These are phyloP conservation scores for Chrysolina americana DNA, from an alignment of 2,888 invertebrate species.

Conservation along the genomic window DNA sequence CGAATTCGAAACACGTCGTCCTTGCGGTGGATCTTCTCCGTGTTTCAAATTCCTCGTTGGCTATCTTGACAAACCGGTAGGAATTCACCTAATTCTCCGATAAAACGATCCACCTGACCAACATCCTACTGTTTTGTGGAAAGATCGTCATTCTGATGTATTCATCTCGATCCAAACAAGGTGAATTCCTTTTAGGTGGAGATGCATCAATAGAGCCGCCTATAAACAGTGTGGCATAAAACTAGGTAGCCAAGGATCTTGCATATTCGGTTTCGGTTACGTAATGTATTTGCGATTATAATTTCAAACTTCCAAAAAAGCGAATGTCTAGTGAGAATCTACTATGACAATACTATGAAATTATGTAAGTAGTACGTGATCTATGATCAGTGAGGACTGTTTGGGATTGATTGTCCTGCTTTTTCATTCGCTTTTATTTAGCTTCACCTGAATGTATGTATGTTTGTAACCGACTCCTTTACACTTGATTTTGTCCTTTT, in stretches of 20 bases:
- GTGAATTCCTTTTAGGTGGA: background rate
- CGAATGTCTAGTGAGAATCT: too few species aligned
- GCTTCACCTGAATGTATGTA: too few species aligned
- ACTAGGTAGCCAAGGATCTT: background rate
- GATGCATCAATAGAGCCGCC: background rate
- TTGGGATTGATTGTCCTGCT: too few species aligned
- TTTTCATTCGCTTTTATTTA: too few species aligned
- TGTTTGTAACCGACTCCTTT: too few species aligned
- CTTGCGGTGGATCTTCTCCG: constrained; percentile 28
- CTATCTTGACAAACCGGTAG: constrained; percentile 19
- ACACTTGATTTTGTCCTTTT: too few species aligned
- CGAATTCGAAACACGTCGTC: constrained; percentile 30
- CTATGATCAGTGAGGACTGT: too few species aligned
- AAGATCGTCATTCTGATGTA: background rate
- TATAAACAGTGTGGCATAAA: background rate
- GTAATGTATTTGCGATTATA: background rate
- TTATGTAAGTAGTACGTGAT: too few species aligned
- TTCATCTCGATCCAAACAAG: background rate
- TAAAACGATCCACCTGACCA: background rate
- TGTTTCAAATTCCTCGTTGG: constrained; percentile 17
- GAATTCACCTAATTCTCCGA: constrained; percentile 20
- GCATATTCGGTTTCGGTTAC: background rate
- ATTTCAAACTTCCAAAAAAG: too few species aligned
- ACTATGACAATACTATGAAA: too few species aligned
- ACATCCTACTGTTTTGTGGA: constrained; percentile 2